These are phyloP conservation scores for Nesidiocoris tenuis DNA, from an alignment of 2,888 invertebrate species.

Conservation along the genomic window DNA sequence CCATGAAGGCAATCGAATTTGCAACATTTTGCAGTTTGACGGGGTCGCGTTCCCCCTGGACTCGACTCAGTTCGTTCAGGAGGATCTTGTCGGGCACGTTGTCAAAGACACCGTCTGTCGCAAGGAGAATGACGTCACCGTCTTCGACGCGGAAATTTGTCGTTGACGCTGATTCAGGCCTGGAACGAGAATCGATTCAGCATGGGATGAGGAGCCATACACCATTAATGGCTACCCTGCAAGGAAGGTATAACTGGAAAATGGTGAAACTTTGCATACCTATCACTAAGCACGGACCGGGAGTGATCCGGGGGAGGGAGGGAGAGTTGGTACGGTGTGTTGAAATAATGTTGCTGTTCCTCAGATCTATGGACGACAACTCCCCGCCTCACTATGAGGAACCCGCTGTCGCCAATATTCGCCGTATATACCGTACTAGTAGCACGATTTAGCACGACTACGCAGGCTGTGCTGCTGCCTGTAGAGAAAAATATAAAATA, in stretches of 20 bases:
- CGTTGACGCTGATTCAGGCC: constrained; percentile 88
- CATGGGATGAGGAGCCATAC: too few species aligned
- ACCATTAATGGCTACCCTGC: too few species aligned
- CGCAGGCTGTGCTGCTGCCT: constrained; percentile 98
- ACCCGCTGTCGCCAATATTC: constrained; percentile 98
- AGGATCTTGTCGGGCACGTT: constrained; percentile 91
- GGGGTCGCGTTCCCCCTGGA: constrained; percentile 71
- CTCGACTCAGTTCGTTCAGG: constrained; percentile 76
- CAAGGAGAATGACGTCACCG: constrained; percentile 91
- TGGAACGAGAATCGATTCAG: constrained; percentile 54
- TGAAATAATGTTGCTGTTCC: constrained; percentile 98
- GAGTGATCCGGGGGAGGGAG: constrained; percentile 88
- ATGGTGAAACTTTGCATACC: too few species aligned
- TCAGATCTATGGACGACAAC: constrained; percentile 87
- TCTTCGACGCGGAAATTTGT: constrained; percentile 84
- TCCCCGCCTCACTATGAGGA: constrained; percentile 85
- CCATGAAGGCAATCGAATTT: constrained; percentile 93
- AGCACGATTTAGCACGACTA: constrained; percentile 87
- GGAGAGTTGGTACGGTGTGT: constrained; percentile 96
- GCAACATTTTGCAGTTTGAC: constrained; percentile 83
- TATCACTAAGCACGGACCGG: constrained; percentile 84
- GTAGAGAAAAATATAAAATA: too few species aligned
- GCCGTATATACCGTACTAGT: constrained; percentile 90
- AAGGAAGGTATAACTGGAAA: too few species aligned
- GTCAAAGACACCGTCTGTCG: constrained; percentile 98